phyloP scores from a whole-genome alignment of 2,797 vertebrate genomes.

The Pelobates cultripes region DNA sequence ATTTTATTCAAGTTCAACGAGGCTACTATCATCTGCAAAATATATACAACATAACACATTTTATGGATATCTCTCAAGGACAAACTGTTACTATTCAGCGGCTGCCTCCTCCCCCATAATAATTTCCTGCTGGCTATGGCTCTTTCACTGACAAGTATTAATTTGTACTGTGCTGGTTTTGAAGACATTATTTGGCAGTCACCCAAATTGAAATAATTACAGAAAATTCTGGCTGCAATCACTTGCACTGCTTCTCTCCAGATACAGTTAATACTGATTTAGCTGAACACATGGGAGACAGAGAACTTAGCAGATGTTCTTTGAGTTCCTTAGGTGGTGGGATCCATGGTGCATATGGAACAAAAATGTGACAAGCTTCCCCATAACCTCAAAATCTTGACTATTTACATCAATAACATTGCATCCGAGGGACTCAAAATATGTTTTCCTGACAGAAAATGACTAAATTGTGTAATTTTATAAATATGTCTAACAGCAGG shows the following conservation, averaged over 20 bases:
- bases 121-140: slow-evolving; percentile 50
- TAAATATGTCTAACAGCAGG: no score
- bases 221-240: slow-evolving; percentile 49
- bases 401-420: slow-evolving; percentile 26
- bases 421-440: slow-evolving; percentile 10
- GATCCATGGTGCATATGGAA: slow-evolving; percentile 23
- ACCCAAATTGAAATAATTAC: slow-evolving; percentile 56
- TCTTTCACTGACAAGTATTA: slow-evolving; percentile 54
- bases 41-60: slow-evolving; percentile 10
- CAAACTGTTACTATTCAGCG: slow-evolving; percentile 41
- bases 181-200: slow-evolving; percentile 53
- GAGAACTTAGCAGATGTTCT: slow-evolving; percentile 46
- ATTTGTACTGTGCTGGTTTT: slow-evolving; percentile 54
- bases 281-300: slow-evolving; percentile 34
- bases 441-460: no score
- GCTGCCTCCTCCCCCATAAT: slow-evolving; percentile 35
- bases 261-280: slow-evolving; percentile 50
- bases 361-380: slow-evolving; percentile 41
- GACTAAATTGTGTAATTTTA: no score
- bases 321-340: slow-evolving; percentile 18
- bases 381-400: slow-evolving; percentile 13
- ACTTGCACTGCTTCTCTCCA: slow-evolving; percentile 40
- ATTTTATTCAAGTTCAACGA: background rate
- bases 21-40: slow-evolving; percentile 15
- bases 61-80: slow-evolving; percentile 45